Evolutionary conservation across 2,888 invertebrate genomes (phyloP), one percentile per base, ranked within the genome.

Genomic region (Rotaria macrura): DNA sequence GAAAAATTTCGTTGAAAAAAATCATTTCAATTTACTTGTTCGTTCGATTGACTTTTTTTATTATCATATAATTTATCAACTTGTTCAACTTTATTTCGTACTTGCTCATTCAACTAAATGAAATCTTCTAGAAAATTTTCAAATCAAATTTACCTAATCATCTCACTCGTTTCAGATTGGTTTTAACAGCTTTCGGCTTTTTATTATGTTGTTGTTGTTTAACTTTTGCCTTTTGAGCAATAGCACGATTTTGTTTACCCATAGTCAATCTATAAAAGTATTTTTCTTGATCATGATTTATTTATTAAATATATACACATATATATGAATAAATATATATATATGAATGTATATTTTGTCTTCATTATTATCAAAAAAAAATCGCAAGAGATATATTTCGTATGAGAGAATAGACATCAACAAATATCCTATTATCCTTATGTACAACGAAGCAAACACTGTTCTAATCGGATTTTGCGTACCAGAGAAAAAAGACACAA

Each of bases 101-200:
- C 6, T 10, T 14, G 43, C 43, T 79, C 79, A 43, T 79, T 79
- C n/a, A 79, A 79, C 79, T 79, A 43, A 43, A 79, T 23, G 5
- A 43, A 43, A 38, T 7, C 17, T 23, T 23, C 10, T 72, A 23
- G 9, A 72, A 2, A 38, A 72, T 34, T 23, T 1, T n/a, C n/a
- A n/a, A n/a, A n/a, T n/a, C n/a, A 1, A 23, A 14, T 57, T 12
- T 38, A 34, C 12, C 25, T 38, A 10, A 10, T 38, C 0, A 43
- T 79, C 79, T 79, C 20, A 79, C 79, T 43, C 79, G 79, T 79
- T 79, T 79, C 14, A 79, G n/a, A 79, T 79, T 79, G 0, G 79
- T 79, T 79, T 79, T 79, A 40, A 79, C 79, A 20, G 79, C 43
- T 40, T 79, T 79, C 5, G 79, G 79, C n/a, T 79, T 79, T n/a